These are phyloP conservation scores for Xylocampa areola DNA, from an alignment of 2,888 invertebrate species.

Conservation along the genomic window DNA sequence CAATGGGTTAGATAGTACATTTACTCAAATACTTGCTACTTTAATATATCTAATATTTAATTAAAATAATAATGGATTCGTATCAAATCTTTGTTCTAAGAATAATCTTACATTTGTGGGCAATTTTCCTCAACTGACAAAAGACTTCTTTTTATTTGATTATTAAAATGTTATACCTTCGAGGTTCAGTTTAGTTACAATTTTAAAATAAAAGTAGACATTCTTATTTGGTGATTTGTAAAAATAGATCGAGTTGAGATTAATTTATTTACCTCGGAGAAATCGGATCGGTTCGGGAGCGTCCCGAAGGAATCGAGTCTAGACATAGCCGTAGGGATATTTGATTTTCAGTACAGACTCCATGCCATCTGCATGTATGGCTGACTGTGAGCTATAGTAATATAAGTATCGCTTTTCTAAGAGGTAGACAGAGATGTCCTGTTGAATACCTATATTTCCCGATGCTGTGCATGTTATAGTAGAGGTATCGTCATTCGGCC, in stretches of 20 bases:
- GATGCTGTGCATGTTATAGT: too few species aligned
- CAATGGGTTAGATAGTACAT: too few species aligned
- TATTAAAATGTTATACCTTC: slow-evolving; percentile 10
- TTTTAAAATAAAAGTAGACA: slow-evolving; percentile 20
- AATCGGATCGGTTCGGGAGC: slow-evolving; percentile 64
- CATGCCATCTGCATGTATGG: slow-evolving; percentile 32
- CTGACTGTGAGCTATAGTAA: slow-evolving; percentile 17
- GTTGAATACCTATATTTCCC: too few species aligned
- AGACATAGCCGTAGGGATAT: slow-evolving; percentile 75
- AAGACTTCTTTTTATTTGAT: slow-evolving; percentile 1
- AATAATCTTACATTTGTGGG: not conserved
- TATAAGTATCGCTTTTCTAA: too few species aligned
- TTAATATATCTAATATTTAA: not conserved
- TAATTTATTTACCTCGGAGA: slow-evolving; percentile 77
- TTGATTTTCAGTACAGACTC: slow-evolving; percentile 66
- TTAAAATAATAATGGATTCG: not conserved
- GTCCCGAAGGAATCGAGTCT: slow-evolving; percentile 67
- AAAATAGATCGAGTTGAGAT: slow-evolving; percentile 71
- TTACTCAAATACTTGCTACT: too few species aligned
- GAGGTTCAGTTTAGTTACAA: slow-evolving; percentile 3
- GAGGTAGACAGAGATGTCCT: too few species aligned
- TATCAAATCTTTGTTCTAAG: not conserved
- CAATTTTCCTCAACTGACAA: not conserved
- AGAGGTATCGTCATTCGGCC: too few species aligned
- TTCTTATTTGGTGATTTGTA: slow-evolving; percentile 51